These are phyloP conservation scores for Sitta carolinensis DNA, from an alignment of 2,797 vertebrate species.

Conservation along the genomic window DNA sequence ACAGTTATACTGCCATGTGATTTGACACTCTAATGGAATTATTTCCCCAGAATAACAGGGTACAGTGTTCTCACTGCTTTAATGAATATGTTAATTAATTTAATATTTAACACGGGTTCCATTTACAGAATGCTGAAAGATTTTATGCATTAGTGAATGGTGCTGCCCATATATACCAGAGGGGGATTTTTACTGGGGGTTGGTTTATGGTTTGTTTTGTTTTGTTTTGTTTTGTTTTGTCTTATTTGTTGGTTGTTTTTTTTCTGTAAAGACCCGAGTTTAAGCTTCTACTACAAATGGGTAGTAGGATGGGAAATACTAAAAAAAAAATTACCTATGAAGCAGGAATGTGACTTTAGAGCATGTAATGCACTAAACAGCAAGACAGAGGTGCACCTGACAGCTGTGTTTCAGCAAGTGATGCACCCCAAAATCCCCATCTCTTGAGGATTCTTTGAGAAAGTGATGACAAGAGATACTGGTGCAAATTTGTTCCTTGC, in stretches of 20 bases:
- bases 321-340: background rate
- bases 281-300: background rate
- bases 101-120: rapidly evolving
- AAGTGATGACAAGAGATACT: background rate
- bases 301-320: background rate
- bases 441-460: background rate
- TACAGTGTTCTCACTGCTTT: background rate
- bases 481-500: background rate
- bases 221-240: rapidly evolving
- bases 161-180: background rate
- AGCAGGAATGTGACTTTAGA: background rate
- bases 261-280: background rate
- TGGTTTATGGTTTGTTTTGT: background rate
- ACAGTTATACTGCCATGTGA: background rate
- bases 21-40: background rate
- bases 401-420: background rate
- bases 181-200: too few relatives aligned
- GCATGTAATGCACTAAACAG: background rate
- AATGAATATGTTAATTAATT: background rate
- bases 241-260: background rate
- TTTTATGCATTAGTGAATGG: background rate
- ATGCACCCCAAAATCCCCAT: background rate
- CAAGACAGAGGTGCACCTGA: background rate
- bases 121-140: background rate
- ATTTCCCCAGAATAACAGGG: background rate